phyloP scores from a whole-genome alignment of 2,888 invertebrate species.

The Lepidochitona cinerea region DNA sequence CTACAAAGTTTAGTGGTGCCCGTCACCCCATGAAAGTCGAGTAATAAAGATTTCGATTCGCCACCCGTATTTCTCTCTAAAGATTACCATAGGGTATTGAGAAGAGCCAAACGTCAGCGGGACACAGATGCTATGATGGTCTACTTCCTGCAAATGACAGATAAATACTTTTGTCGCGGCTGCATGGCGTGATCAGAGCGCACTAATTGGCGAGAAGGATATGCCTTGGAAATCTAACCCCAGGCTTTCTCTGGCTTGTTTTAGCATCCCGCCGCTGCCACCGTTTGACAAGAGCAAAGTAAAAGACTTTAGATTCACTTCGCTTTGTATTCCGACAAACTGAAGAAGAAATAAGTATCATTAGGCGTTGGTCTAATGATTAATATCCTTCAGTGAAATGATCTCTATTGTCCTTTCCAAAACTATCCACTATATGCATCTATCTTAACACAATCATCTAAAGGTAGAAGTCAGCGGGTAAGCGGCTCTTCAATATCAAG shows the following conservation, averaged over 20 bases:
- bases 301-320: too few species aligned
- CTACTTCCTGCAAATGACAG: neutral
- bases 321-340: neutral
- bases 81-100: neutral
- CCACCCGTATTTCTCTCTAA: neutral
- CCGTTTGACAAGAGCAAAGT: too few species aligned
- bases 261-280: too few species aligned
- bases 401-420: too few species aligned
- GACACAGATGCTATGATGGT: neutral
- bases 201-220: slow-evolving; percentile 1
- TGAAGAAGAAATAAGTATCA: slow-evolving; percentile 9
- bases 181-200: neutral
- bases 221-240: neutral
- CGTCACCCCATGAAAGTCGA: neutral
- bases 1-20: too few species aligned
- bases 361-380: neutral
- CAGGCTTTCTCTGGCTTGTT: neutral
- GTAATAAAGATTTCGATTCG: neutral
- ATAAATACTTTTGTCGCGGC: neutral
- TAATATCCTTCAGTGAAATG: slow-evolving; percentile 6
- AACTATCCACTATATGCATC: too few species aligned
- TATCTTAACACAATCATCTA: too few species aligned
- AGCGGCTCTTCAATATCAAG: too few species aligned
- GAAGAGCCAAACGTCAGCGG: neutral
- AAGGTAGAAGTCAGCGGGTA: too few species aligned